Percentiles rank a stretch among this genome's conserved stretches.
Evolutionary conservation across 1,140 invertebrate genomes (phyloP).

Genomic region (Drosophila mayri): DNA sequence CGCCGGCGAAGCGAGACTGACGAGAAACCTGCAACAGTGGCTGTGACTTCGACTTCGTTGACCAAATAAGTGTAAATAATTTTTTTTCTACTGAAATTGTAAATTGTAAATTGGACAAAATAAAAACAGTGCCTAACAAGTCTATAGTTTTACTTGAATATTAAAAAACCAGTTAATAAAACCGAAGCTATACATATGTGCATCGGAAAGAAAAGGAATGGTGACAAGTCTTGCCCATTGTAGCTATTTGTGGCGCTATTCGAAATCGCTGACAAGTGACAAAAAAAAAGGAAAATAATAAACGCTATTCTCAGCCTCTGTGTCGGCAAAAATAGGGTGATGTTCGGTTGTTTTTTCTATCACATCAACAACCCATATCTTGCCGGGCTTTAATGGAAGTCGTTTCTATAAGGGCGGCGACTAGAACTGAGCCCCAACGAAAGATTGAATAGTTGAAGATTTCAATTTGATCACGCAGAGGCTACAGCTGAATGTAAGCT

Average conservation of each 20-base stretch:
- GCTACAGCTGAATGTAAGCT: not conserved
- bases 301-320: slow-evolving; percentile 52
- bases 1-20: slow-evolving; percentile 5
- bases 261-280: slow-evolving; percentile 61
- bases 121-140: no score
- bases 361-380: slow-evolving; percentile 34
- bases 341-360: slow-evolving; percentile 4
- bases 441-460: slow-evolving; percentile 56
- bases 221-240: slow-evolving; percentile 33
- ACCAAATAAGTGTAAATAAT: not conserved
- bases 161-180: not conserved
- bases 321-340: slow-evolving; percentile 18
- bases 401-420: slow-evolving; percentile 17
- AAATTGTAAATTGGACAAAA: not conserved
- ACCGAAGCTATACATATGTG: not conserved
- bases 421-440: slow-evolving; percentile 56
- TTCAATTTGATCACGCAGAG: slow-evolving; percentile 36
- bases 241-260: slow-evolving; percentile 59
- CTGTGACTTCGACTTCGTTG: not conserved
- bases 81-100: not conserved
- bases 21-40: slow-evolving; percentile 22
- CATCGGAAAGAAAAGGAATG: not conserved
- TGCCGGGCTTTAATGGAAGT: slow-evolving; percentile 50
- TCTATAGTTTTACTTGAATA: not conserved
- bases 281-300: slow-evolving; percentile 66